A percentile compares a stretch with the other conserved stretches of the same genome.
phyloP scores from a whole-genome alignment of 2,113 vertebrate genomes.

The Psilopsiagon aurifrons region DNA sequence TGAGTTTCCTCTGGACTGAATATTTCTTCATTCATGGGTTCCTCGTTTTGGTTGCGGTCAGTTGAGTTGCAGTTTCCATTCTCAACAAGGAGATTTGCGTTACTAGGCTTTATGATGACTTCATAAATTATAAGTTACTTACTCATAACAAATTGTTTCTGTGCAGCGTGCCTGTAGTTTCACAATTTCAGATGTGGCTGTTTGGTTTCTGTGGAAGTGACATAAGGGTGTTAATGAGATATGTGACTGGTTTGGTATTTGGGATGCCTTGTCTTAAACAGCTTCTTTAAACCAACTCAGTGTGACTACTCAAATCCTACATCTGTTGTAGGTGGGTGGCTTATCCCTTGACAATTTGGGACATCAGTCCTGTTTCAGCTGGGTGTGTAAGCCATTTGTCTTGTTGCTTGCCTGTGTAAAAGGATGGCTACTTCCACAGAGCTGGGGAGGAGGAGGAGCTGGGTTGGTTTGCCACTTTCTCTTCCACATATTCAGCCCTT shows the following conservation, averaged over 20 bases:
- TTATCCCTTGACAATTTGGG: neutral
- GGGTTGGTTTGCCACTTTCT: neutral
- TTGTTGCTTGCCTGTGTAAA: fast-evolving
- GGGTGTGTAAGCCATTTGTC: neutral
- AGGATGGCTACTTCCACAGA: fast-evolving
- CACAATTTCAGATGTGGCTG: neutral
- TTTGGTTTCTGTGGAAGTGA: neutral
- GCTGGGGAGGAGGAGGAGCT: neutral
- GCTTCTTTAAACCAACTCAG: neutral
- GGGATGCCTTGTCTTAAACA: neutral
- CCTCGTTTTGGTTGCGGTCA: neutral
- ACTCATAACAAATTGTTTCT: neutral
- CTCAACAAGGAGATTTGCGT: neutral
- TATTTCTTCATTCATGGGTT: neutral
- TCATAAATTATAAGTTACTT: neutral
- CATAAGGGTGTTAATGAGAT: neutral
- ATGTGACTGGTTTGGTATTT: neutral
- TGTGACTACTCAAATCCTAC: neutral
- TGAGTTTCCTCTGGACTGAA: neutral
- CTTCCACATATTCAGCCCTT: fast-evolving
- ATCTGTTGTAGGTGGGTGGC: neutral
- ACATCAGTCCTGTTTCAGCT: fast-evolving
- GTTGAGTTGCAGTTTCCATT: slow-evolving; percentile 15
- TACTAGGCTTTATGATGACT: neutral
- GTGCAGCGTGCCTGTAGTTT: neutral